Evolutionary conservation across 2,888 invertebrate species (phyloP).

Genomic region (Drosophila kanekoi): DNA sequence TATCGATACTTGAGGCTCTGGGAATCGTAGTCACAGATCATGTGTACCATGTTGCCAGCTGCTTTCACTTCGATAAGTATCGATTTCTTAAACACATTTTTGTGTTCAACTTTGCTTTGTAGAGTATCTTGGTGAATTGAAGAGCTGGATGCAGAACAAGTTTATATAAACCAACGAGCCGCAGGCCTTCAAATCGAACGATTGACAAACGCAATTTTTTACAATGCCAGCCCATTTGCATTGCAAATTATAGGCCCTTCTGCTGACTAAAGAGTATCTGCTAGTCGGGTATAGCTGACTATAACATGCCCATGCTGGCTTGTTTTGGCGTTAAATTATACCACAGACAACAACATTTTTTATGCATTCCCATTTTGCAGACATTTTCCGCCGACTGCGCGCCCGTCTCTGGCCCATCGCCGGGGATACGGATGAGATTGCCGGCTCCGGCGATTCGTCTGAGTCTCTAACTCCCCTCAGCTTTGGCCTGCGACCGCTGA

Average conservation of each 20-base stretch:
- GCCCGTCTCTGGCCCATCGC: slow-evolving; percentile 75
- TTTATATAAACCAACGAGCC: too few species aligned
- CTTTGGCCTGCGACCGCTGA: slow-evolving; percentile 49
- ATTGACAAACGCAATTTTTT: too few species aligned
- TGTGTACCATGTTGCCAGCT: neutral
- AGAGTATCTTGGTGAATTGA: too few species aligned
- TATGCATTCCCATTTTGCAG: slow-evolving; percentile 55
- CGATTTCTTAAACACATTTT: neutral
- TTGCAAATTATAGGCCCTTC: neutral
- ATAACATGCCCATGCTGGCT: slow-evolving; percentile 21
- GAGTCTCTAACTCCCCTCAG: slow-evolving; percentile 45
- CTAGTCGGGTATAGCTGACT: neutral
- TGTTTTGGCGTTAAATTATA: slow-evolving; percentile 63
- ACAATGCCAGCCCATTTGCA: too few species aligned
- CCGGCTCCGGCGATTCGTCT: slow-evolving; percentile 30
- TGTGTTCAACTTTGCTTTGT: too few species aligned
- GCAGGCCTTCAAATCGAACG: neutral
- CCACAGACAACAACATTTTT: slow-evolving; percentile 52
- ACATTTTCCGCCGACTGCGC: slow-evolving; percentile 83
- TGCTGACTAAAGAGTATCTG: neutral
- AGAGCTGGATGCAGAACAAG: too few species aligned
- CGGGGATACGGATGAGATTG: slow-evolving; percentile 48
- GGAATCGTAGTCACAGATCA: neutral
- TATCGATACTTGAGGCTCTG: too few species aligned
- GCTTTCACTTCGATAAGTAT: neutral